Evolutionary conservation across 1,140 invertebrate species (phyloP), one percentile per base, ranked within the genome.

Genomic region (Elymnias hypermnestra): DNA sequence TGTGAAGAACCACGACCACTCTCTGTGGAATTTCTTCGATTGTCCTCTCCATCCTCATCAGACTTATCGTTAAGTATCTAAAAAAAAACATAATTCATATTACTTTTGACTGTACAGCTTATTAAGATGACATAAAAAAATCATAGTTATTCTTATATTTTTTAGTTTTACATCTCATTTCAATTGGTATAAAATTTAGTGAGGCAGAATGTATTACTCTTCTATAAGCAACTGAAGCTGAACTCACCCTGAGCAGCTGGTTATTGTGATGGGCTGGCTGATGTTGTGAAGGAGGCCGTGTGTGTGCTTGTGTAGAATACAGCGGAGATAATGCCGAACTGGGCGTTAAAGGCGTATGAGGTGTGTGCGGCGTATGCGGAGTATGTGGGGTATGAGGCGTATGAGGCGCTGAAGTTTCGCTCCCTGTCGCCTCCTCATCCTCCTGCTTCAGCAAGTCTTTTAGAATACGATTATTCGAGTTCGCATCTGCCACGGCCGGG

Each of bases 11-110:
- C 88, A 55, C 89, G 81, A 41, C 88, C 55, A 6, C 50, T 58
- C 4, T 81, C 76, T 5, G 44, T 53, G 5, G 63, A 58, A 48
- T 71, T 81, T 53, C 76, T 65, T 44, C 77, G 50, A 17, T 38
- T 82, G 63, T 92, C 90, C 22, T 91, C 83, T 53, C 91, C 90
- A 55, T 95, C 93, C 54, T 94, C 93, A 53, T 96, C 94, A 35
- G 90, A 92, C 77, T 93, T 94, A 43, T 94, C 93, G 68, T 95
- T 96, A 15, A 97, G 85, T 67, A 97, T 89, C 93, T 96, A 74
- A 36, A 63, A 23, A 42, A 9, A 2, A 33, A 3, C 19, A 4
- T 21, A 4, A 21, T 4, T 21, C 3, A 21, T 21, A 21, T 4
- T 6, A 21, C 3, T 21, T 21, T 4, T 4, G 19, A 4, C 3